These are phyloP conservation scores for Xestia sexstrigata DNA, from an alignment of 2,888 invertebrate species.

Conservation along the genomic window DNA sequence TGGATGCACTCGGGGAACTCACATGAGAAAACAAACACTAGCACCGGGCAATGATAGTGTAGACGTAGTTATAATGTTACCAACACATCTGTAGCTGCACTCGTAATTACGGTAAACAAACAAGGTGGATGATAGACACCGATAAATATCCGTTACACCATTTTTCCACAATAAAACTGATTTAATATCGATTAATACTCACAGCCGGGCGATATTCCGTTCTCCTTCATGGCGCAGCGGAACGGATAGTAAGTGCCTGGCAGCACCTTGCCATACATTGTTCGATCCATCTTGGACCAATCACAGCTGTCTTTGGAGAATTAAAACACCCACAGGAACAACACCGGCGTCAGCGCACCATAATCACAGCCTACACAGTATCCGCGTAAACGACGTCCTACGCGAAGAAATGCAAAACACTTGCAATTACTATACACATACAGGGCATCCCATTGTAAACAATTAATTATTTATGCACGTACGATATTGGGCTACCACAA, in stretches of 20 bases:
- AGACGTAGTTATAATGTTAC: constrained; percentile 58
- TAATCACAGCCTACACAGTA: constrained; percentile 87
- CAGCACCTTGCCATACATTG: constrained; percentile 97
- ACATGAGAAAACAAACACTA: constrained; percentile 79
- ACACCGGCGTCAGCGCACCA: constrained; percentile 85
- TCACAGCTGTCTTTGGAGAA: constrained; percentile 83
- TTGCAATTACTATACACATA: constrained; percentile 59
- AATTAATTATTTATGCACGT: constrained; percentile 48
- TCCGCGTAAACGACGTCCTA: constrained; percentile 77
- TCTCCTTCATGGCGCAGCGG: constrained; percentile 95
- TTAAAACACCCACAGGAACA: constrained; percentile 86
- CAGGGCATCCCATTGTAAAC: constrained; percentile 52
- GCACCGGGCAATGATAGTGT: constrained; percentile 72
- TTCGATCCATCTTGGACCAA: constrained; percentile 94
- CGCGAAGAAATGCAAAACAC: constrained; percentile 78
- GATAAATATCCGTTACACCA: constrained; percentile 42
- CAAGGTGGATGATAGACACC: constrained; percentile 38
- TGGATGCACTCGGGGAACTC: constrained; percentile 76
- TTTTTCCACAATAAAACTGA: constrained; percentile 52
- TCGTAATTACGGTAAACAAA: constrained; percentile 60
- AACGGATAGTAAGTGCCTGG: constrained; percentile 96
- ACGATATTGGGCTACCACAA: constrained; percentile 67
- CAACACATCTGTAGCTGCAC: constrained; percentile 52
- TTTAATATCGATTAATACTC: constrained; percentile 89
- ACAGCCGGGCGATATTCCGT: constrained; percentile 96